Evolutionary conservation across 2,888 invertebrate species (phyloP), one percentile per base, ranked within the genome.

Genomic region (Erebia ligea): DNA sequence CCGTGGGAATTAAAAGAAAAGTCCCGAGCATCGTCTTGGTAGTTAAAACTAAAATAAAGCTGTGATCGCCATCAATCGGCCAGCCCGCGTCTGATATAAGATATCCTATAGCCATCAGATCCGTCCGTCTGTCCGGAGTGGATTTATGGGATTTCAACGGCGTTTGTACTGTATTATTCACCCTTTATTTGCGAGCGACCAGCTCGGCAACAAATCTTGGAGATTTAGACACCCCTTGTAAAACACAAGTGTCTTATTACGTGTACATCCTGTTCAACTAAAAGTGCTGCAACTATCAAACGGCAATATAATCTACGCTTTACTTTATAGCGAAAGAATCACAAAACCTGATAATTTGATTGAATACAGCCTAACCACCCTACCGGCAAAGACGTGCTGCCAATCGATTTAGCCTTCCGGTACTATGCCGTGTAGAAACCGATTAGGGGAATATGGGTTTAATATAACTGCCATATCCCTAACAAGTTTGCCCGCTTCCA

Each of bases 121-220:
- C 82, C 79, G 81, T 83, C 81, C 79, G 80, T 79, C 81, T 79
- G 83, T 67, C 70, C 52, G 80, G 77, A 87, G 81, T 88, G 90
- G 90, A 86, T 89, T 88, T 88, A 80, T 80, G 76, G 82, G 87
- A 82, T 85, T 81, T 80, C 75, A 75, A 72, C 78, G 80, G 81
- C 81, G 85, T 86, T 86, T 84, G 85, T 84, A 82, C 78, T 71
- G 84, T 84, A 86, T 88, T 91, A 90, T 90, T 90, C 89, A 90
- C 90, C 90, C 91, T 88, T 90, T 86, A 81, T 75, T 75, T 74
- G 74, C 72, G 62, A 76, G 73, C 56, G 68, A 52, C 52, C 67
- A 56, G 79, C 76, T 81, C 79, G 76, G 81, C 83, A 81, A 84
- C 84, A 85, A 83, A 86, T 83, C 83, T 82, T 70, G 40, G 70